A percentile compares a stretch with the other conserved stretches of the same genome.
These are phyloP conservation scores for Rhyacophila evoluta DNA, from an alignment of 2,888 invertebrate genomes.

Conservation along the genomic window DNA sequence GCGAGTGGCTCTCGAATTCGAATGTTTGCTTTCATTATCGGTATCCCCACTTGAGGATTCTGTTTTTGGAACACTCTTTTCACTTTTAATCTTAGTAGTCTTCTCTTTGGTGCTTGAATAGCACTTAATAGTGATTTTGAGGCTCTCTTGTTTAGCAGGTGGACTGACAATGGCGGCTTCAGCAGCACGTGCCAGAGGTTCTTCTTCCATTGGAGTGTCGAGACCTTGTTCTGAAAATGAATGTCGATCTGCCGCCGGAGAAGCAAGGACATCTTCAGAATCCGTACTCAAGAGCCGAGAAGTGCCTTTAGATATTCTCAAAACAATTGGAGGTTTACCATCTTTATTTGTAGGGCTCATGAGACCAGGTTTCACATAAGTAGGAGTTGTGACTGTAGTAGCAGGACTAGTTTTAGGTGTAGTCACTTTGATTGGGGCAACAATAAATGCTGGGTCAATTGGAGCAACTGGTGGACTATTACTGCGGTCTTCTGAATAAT, in stretches of 20 bases:
- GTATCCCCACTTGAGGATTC: conserved; percentile 34
- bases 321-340: conserved; percentile 81
- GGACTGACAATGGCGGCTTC: conserved; percentile 58
- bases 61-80: conserved; percentile 61
- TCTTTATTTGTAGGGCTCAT: conserved; percentile 69
- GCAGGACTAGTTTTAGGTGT: conserved; percentile 67
- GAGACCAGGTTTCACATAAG: conserved; percentile 62
- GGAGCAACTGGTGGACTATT: conserved; percentile 63
- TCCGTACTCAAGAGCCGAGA: conserved; percentile 76
- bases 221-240: conserved; percentile 67
- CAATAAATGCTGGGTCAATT: conserved; percentile 56
- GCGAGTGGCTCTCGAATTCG: conserved; percentile 44
- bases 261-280: conserved; percentile 73
- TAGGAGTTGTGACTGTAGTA: conserved; percentile 64
- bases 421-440: conserved; percentile 60
- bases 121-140: conserved; percentile 69
- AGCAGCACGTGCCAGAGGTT: conserved; percentile 60
- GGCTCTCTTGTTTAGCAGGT: conserved; percentile 68
- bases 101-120: conserved; percentile 63
- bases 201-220: conserved; percentile 65
- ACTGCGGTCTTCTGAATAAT: conserved; percentile 74
- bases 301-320: conserved; percentile 86
- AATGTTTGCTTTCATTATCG: conserved; percentile 68
- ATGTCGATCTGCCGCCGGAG: conserved; percentile 69
- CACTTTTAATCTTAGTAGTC: conserved; percentile 63